Evolutionary conservation across 2,888 invertebrate genomes (phyloP).

Genomic region (Rambutsinella grinnellia): DNA sequence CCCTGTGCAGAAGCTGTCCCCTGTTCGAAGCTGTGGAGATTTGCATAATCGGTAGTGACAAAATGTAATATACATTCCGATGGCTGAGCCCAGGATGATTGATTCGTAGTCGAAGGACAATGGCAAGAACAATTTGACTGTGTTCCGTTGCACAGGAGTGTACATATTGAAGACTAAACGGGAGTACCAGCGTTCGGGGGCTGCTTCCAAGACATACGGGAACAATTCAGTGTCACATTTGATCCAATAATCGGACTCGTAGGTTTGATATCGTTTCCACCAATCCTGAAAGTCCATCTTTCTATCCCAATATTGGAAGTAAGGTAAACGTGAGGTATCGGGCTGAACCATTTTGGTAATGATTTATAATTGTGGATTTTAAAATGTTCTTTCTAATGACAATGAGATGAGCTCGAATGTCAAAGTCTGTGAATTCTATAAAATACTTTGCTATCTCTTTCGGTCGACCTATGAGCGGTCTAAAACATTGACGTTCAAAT

Average conservation of each 20-base stretch:
- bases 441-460: too few relatives aligned
- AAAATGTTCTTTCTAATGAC: too few relatives aligned
- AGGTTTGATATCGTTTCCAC: slow-evolving; percentile 3
- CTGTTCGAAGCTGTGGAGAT: slow-evolving; percentile 14
- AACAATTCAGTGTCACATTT: slow-evolving; percentile 2
- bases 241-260: background rate
- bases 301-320: background rate
- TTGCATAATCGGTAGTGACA: slow-evolving; percentile 11
- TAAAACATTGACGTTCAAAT: background rate
- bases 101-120: slow-evolving; percentile 22
- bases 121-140: slow-evolving; percentile 18
- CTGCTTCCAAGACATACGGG: slow-evolving; percentile 1
- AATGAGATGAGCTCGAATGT: too few relatives aligned
- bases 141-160: background rate
- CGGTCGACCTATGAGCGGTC: background rate
- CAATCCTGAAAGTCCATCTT: background rate
- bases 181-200: slow-evolving; percentile 30
- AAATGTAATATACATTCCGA: slow-evolving; percentile 6
- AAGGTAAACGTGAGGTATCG: too few relatives aligned
- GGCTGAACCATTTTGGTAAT: background rate
- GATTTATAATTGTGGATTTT: too few relatives aligned
- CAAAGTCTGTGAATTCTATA: too few relatives aligned
- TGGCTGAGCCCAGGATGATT: background rate
- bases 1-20: slow-evolving; percentile 22
- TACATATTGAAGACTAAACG: slow-evolving; percentile 4